A percentile compares a stretch with the other conserved stretches of the same genome.
Conservation (phyloP, 2,113 vertebrate species). For the Upupa epops region DNA sequence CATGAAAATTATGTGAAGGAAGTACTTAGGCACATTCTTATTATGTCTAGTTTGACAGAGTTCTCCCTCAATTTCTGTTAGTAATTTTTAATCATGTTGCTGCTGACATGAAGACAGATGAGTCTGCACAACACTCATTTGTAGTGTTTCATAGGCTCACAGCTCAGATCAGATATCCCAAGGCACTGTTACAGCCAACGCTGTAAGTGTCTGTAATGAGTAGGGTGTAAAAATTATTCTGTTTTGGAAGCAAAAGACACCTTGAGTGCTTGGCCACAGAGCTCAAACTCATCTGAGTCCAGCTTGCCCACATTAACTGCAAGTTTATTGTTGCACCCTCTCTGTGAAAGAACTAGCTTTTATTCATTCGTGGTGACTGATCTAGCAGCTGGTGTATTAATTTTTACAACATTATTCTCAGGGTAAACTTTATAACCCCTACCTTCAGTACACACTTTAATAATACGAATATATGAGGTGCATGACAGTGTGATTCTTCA, state of each 20-base stretch:
- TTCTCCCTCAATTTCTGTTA: neutral
- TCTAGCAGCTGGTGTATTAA: neutral
- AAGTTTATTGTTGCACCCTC: neutral
- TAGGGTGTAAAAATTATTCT: neutral
- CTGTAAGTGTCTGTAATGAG: neutral
- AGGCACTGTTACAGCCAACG: neutral
- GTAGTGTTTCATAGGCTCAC: neutral
- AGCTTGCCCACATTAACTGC: neutral
- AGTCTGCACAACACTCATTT: neutral
- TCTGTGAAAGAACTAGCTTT: neutral
- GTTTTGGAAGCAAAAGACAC: neutral
- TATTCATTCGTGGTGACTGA: neutral
- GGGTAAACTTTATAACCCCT: neutral
- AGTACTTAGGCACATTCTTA: rapidly evolving
- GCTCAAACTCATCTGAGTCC: neutral
- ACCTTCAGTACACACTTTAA: neutral
- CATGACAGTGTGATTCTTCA: neutral
- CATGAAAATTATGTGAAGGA: neutral
- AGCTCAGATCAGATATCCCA: neutral
- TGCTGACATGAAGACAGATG: neutral
- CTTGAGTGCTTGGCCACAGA: neutral
- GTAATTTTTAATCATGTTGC: neutral
- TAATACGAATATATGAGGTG: neutral
- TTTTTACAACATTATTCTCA: neutral
- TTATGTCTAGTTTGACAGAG: neutral